Evolutionary conservation across 2,888 invertebrate genomes (phyloP).

Genomic region (Noctua fimbriata): DNA sequence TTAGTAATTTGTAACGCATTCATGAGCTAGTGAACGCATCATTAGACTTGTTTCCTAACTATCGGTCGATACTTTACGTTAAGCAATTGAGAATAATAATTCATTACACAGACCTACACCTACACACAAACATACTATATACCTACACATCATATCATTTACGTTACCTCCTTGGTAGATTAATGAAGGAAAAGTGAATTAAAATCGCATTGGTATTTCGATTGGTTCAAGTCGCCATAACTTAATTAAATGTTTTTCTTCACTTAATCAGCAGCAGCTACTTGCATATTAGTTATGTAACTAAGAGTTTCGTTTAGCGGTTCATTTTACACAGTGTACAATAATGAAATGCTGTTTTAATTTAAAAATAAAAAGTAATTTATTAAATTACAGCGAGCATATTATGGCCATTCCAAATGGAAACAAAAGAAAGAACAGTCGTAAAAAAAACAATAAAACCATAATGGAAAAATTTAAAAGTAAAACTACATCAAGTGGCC

Average conservation of each 20-base stretch:
- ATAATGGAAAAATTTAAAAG: no score
- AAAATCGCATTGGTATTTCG: conserved; percentile 4
- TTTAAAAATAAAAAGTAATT: not conserved
- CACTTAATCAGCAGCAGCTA: not conserved
- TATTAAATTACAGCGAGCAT: not conserved
- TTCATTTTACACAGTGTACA: not conserved
- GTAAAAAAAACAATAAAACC: no score
- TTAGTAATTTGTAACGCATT: conserved; percentile 54
- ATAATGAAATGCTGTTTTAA: not conserved
- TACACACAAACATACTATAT: not conserved
- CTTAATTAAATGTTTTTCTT: not conserved
- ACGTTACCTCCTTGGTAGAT: conserved; percentile 12
- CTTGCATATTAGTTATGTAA: not conserved
- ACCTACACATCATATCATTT: conserved; percentile 11
- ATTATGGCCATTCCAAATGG: not conserved
- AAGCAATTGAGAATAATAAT: conserved; percentile 45
- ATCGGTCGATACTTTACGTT: conserved; percentile 31
- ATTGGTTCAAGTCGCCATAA: not conserved
- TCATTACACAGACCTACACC: conserved; percentile 13
- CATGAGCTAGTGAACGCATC: conserved; percentile 55
- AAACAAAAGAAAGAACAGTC: not conserved
- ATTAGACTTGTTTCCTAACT: conserved; percentile 55
- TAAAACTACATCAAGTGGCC: no score
- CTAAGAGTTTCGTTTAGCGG: not conserved
- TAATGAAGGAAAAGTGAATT: conserved; percentile 14